phyloP scores from a whole-genome alignment of 1,140 invertebrate genomes.

The Drosophila yakuba region DNA sequence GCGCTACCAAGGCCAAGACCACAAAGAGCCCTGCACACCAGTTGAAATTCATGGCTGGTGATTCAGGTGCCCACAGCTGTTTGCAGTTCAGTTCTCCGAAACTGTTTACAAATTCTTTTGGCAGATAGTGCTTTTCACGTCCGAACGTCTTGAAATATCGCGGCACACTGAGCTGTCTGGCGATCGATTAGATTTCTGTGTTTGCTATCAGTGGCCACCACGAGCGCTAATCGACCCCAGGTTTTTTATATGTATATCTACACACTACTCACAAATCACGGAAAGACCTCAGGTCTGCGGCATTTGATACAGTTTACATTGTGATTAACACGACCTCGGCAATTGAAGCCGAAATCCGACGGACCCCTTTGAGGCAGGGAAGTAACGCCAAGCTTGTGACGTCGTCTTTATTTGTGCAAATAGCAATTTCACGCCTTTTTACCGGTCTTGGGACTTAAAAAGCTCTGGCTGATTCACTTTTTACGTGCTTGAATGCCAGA shows the following conservation, averaged over 20 bases:
- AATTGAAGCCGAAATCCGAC: slow-evolving; percentile 15
- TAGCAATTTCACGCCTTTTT: slow-evolving; percentile 44
- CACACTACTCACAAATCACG: not conserved
- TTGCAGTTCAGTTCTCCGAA: slow-evolving; percentile 11
- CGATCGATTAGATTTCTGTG: slow-evolving; percentile 13
- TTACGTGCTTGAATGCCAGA: not conserved
- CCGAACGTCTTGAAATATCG: slow-evolving; percentile 40
- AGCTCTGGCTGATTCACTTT: slow-evolving; percentile 15
- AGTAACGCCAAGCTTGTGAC: slow-evolving; percentile 26
- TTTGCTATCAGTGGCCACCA: slow-evolving; percentile 43
- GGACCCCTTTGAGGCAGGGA: slow-evolving; percentile 4
- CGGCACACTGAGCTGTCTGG: slow-evolving; percentile 30
- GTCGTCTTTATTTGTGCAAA: slow-evolving; percentile 37
- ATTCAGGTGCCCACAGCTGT: slow-evolving; percentile 43
- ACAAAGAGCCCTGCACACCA: slow-evolving; percentile 17
- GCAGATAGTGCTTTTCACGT: slow-evolving; percentile 17
- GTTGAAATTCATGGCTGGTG: slow-evolving; percentile 49
- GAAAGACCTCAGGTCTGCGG: slow-evolving; percentile 5
- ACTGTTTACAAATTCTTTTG: slow-evolving; percentile 16
- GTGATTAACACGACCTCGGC: slow-evolving; percentile 39
- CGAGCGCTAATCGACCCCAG: slow-evolving; percentile 47
- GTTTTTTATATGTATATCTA: slow-evolving; percentile 3
- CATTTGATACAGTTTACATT: slow-evolving; percentile 30
- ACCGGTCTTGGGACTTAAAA: slow-evolving; percentile 4
- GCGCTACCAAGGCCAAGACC: slow-evolving; percentile 6